Conservation (phyloP, 2,888 invertebrate species). For the Cantharis nigra region DNA sequence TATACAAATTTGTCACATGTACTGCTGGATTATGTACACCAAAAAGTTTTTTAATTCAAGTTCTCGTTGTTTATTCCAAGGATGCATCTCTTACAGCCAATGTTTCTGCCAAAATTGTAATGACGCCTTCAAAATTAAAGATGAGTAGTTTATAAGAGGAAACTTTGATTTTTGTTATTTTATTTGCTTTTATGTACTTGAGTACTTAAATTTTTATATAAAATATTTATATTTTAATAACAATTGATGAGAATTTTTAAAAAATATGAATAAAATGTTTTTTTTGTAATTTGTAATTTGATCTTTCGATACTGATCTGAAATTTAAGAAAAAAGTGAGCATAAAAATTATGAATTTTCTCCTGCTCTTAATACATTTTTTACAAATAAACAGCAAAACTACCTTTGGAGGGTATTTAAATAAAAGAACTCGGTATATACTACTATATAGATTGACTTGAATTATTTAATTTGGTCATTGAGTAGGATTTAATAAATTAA, state of each 20-base stretch:
- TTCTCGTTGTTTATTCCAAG: conserved; percentile 38
- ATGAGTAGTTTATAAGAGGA: background rate
- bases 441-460: no score
- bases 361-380: no score
- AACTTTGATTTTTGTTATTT: background rate
- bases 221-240: background rate
- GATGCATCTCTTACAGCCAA: conserved; percentile 24
- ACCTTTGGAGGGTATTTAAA: no score
- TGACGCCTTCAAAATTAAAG: conserved; percentile 29
- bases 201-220: background rate
- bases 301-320: no score
- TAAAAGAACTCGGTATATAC: no score
- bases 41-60: conserved; percentile 47
- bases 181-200: background rate
- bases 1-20: conserved; percentile 50
- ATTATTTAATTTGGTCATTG: no score
- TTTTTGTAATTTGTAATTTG: no score
- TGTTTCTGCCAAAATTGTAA: conserved; percentile 22
- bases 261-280: no score
- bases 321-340: no score
- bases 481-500: no score
- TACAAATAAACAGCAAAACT: no score
- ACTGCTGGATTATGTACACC: conserved; percentile 48
- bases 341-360: no score
- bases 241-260: background rate